phyloP scores from a whole-genome alignment of 2,797 vertebrate species.

The Scarus forsteni region DNA sequence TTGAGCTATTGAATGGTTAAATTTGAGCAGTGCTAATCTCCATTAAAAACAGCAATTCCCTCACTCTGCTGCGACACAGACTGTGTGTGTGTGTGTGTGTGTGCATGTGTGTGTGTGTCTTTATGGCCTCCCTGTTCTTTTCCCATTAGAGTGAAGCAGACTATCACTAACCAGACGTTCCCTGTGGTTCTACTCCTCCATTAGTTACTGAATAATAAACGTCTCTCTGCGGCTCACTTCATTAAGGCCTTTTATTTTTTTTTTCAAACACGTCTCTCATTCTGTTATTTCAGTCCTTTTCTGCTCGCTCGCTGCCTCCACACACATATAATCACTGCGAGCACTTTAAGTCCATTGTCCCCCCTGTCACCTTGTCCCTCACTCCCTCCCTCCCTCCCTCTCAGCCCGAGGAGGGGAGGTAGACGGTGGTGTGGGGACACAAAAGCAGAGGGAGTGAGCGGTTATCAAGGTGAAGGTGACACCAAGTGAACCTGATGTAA shows the following conservation, averaged over 20 bases:
- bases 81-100: conserved; percentile 1
- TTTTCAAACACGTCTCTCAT: conserved; percentile 32
- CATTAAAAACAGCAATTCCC: conserved; percentile 17
- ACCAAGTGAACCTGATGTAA: conserved; percentile 42
- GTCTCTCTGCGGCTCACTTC: conserved; percentile 41
- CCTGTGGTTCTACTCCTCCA: conserved; percentile 36
- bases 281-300: conserved; percentile 39
- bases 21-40: conserved; percentile 10
- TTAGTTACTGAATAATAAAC: conserved; percentile 57
- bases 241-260: conserved; percentile 32
- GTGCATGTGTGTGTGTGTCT: conserved; percentile 10
- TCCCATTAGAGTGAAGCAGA: conserved; percentile 19
- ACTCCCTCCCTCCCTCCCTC: conserved; percentile 62
- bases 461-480: conserved; percentile 57
- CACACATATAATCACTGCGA: conserved; percentile 7
- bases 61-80: conserved; percentile 4
- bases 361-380: conserved; percentile 64
- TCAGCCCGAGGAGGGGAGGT: conserved; percentile 42
- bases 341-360: conserved; percentile 45
- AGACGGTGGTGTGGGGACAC: conserved; percentile 40
- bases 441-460: conserved; percentile 49
- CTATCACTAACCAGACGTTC: conserved; percentile 25
- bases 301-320: background rate
- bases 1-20: background rate
- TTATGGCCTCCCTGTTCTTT: conserved; percentile 3